Evolutionary conservation across 2,113 vertebrate genomes (phyloP), one percentile per base, ranked within the genome.

Genomic region (Irena cyanogastra): DNA sequence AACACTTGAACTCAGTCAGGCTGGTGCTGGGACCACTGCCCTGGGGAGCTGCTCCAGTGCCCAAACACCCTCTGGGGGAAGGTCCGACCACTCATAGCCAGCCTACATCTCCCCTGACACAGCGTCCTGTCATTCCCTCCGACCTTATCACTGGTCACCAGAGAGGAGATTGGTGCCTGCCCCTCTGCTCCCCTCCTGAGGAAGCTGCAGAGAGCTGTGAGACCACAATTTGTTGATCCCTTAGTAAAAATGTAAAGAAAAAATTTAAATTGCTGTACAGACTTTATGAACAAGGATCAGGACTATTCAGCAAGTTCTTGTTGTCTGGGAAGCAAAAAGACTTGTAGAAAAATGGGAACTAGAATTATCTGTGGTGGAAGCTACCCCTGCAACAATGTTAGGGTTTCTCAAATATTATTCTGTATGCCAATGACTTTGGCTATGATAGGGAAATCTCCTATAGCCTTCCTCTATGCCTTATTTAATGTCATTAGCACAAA

Each of bases 1-100:
- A 77, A 33, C 1, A 0, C 22, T 23, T 7, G 45, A 27, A 21
- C 35, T 66, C 20, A 42, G 26, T 7, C 61, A 76, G 42, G 42
- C 30, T 57, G 42, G 13, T 22, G 52, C 61, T 77, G 37, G 35
- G 31, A 26, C 9, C 21, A 7, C 20, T 42, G 1, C 22, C 18
- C 31, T 59, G 53, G 37, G 37, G 31, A 68, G 11, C 15, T 59
- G 7, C 52, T 44, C 44, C 63, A 59, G 37, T 37, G 44, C 17
- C 4, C 26, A 11, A 0, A 0, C 27, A 59, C 9, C 5, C 45
- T 53, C 31, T 31, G 45, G 21, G 45, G 3, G 39, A 52, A 37
- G 4, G 53, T 37, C 8, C 4, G 27, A 33, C 23, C 27, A 37
- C 37, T 52, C 37, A 59, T 2, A 44, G 37, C 11, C 44, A 60